A percentile compares a stretch with the other conserved stretches of the same genome.
phyloP scores from a whole-genome alignment of 1,140 invertebrate species.

The Hestina assimilis region DNA sequence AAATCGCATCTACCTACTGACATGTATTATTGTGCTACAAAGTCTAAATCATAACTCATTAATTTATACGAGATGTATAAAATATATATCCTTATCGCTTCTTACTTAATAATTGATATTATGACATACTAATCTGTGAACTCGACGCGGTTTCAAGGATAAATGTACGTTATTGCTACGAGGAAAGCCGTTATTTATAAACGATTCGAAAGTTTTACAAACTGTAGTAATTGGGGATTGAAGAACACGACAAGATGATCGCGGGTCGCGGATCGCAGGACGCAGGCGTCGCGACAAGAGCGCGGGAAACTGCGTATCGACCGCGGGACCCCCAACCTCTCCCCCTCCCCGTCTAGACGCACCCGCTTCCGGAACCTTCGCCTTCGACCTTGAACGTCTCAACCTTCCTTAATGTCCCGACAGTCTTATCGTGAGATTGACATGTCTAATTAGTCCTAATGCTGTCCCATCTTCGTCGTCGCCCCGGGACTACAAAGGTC shows the following conservation, averaged over 20 bases:
- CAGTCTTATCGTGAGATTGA: constrained; percentile 31
- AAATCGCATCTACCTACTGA: constrained; percentile 15
- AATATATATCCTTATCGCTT: background rate
- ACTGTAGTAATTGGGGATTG: constrained; percentile 33
- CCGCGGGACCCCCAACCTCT: constrained; percentile 51
- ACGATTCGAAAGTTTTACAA: constrained; percentile 15
- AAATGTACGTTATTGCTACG: background rate
- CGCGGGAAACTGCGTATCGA: constrained; percentile 77
- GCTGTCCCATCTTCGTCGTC: constrained; percentile 29
- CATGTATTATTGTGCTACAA: background rate
- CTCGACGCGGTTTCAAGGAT: background rate
- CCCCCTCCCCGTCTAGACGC: constrained; percentile 69
- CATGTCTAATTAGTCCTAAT: constrained; percentile 42
- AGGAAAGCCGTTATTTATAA: constrained; percentile 1
- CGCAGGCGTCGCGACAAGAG: constrained; percentile 64
- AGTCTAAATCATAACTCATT: constrained; percentile 6
- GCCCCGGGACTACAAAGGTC: constrained; percentile 40
- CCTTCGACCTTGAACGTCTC: constrained; percentile 73
- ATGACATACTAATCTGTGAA: background rate
- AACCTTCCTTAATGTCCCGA: constrained; percentile 72
- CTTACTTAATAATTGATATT: constrained; percentile 3
- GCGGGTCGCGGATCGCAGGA: constrained; percentile 35
- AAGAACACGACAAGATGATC: constrained; percentile 55
- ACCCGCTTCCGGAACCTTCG: constrained; percentile 74
- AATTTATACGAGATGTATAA: background rate